Evolutionary conservation across 2,888 invertebrate genomes (phyloP).

Genomic region (Clistopyga incitator): DNA sequence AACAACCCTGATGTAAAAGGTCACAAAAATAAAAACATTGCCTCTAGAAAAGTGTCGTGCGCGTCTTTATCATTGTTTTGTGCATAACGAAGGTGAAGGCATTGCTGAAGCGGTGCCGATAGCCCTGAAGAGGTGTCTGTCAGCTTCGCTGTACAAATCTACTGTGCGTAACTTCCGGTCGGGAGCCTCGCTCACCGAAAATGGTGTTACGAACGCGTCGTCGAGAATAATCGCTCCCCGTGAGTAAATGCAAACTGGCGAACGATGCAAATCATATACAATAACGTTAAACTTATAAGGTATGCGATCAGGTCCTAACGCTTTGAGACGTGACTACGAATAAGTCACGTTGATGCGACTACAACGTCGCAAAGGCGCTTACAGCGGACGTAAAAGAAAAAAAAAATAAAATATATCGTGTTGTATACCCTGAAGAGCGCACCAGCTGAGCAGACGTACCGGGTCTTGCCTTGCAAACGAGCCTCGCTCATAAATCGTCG

Average conservation of each 20-base stretch:
- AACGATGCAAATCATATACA: slow-evolving; percentile 70
- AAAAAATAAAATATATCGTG: slow-evolving; percentile 16
- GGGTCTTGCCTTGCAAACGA: slow-evolving; percentile 46
- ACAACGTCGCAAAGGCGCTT: background rate
- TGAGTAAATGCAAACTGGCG: slow-evolving; percentile 63
- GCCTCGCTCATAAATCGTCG: slow-evolving; percentile 47
- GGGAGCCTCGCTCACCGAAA: slow-evolving; percentile 5
- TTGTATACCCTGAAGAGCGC: slow-evolving; percentile 11
- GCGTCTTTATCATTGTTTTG: too few species aligned
- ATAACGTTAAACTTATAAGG: slow-evolving; percentile 40
- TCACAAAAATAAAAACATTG: too few species aligned
- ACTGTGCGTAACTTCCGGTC: background rate
- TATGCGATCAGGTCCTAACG: slow-evolving; percentile 19
- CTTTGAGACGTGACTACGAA: slow-evolving; percentile 57
- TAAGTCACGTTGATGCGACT: slow-evolving; percentile 55
- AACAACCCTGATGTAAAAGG: too few species aligned
- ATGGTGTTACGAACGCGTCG: slow-evolving; percentile 34
- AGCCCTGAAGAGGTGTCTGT: background rate
- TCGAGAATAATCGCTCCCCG: slow-evolving; percentile 68
- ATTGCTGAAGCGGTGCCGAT: background rate
- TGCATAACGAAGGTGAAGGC: background rate
- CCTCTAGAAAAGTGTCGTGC: too few species aligned
- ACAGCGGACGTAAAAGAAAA: background rate
- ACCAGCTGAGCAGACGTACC: slow-evolving; percentile 45
- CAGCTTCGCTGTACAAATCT: too few species aligned